These are phyloP conservation scores for Microctonus brassicae DNA, from an alignment of 2,888 invertebrate species.

Conservation along the genomic window DNA sequence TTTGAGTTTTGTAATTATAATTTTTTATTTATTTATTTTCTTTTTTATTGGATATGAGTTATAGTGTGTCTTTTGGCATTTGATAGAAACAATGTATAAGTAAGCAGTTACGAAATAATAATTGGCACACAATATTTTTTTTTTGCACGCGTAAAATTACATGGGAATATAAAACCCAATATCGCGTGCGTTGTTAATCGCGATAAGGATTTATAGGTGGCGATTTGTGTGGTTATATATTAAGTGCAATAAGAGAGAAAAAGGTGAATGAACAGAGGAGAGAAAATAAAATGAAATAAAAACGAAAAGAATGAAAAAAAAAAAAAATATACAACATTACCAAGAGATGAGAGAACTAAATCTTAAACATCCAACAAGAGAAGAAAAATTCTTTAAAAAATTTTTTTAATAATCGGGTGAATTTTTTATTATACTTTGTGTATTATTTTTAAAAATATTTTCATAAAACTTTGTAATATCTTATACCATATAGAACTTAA, in stretches of 20 bases:
- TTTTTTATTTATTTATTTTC: not conserved
- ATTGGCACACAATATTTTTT: not conserved
- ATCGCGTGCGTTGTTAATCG: constrained; percentile 5
- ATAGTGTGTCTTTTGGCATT: not conserved
- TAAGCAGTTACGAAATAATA: not conserved
- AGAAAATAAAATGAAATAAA: not conserved
- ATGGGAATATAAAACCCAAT: not conserved
- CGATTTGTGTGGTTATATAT: constrained; percentile 4
- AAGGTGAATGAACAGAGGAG: constrained; percentile 1
- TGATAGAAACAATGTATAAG: not conserved
- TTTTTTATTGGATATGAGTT: not conserved
- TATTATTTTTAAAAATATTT: too few relatives aligned
- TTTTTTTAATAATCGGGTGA: too few relatives aligned
- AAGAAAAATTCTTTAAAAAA: too few relatives aligned
- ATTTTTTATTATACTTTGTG: too few relatives aligned
- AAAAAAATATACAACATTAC: too few relatives aligned
- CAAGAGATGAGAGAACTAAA: too few relatives aligned
- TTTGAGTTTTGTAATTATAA: not conserved
- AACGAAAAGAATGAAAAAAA: too few relatives aligned
- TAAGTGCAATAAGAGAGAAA: not conserved
- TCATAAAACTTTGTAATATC: too few relatives aligned
- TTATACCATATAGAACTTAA: too few relatives aligned
- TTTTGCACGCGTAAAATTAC: not conserved
- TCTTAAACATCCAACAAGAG: too few relatives aligned
- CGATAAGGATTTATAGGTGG: constrained; percentile 15